Conservation (phyloP, 2,888 invertebrate genomes). For the Xylophagus ater region DNA sequence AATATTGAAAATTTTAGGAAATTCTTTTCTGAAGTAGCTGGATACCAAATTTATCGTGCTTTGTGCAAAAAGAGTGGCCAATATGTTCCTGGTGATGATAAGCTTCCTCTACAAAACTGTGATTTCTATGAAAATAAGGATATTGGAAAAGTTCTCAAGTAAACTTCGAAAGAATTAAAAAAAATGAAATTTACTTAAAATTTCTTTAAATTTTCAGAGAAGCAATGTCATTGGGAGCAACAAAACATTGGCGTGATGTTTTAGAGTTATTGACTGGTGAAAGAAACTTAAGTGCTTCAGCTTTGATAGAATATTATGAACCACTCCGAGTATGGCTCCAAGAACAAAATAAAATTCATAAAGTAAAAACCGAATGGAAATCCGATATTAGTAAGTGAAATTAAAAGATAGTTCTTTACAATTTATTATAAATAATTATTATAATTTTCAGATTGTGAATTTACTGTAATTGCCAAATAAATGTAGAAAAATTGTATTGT, state of each 20-base stretch:
- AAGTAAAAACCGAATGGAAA: constrained; percentile 52
- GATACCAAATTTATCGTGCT: constrained; percentile 61
- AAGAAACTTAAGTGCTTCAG: constrained; percentile 59
- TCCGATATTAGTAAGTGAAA: constrained; percentile 16
- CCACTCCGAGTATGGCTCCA: constrained; percentile 66
- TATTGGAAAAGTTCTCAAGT: constrained; percentile 62
- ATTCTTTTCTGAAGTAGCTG: constrained; percentile 60
- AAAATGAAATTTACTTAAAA: too few species aligned
- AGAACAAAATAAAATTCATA: constrained; percentile 55
- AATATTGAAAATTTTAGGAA: too few species aligned
- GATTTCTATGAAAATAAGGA: constrained; percentile 68
- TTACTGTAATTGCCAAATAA: too few species aligned
- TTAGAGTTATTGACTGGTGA: constrained; percentile 69
- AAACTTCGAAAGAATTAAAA: too few species aligned
- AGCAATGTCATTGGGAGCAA: constrained; percentile 59
- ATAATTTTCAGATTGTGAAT: too few species aligned
- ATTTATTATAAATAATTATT: too few species aligned
- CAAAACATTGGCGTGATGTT: constrained; percentile 68
- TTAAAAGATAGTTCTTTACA: too few species aligned
- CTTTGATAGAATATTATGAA: constrained; percentile 67
- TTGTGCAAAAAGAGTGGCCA: constrained; percentile 65
- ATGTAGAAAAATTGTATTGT: too few species aligned
- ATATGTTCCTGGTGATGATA: constrained; percentile 56
- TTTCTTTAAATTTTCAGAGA: constrained; percentile 45
- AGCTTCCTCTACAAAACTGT: constrained; percentile 67